Evolutionary conservation across 2,113 vertebrate genomes (phyloP).

Genomic region (Bos indicus): DNA sequence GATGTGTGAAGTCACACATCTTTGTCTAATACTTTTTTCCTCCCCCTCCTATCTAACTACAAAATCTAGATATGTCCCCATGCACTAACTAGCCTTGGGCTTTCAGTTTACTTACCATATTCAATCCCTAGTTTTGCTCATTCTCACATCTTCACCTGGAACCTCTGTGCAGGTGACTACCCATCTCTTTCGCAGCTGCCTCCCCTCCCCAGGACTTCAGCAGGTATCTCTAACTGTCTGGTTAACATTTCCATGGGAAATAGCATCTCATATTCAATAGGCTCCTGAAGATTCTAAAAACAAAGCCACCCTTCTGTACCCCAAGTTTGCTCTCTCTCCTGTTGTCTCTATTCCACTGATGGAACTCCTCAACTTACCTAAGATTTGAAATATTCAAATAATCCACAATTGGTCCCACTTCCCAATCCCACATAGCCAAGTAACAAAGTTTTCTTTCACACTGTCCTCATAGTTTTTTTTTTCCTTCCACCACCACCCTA

Average conservation of each 20-base stretch:
- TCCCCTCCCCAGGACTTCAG: background rate
- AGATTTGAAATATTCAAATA: background rate
- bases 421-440: background rate
- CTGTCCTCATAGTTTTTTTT: background rate
- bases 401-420: background rate
- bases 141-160: background rate
- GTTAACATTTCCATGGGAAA: background rate
- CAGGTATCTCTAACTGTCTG: background rate
- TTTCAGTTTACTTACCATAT: background rate
- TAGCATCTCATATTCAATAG: background rate
- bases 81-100: background rate
- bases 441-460: background rate
- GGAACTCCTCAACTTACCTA: background rate
- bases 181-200: background rate
- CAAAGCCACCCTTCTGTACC: background rate
- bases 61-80: background rate
- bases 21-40: background rate
- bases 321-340: background rate
- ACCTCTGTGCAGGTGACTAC: background rate
- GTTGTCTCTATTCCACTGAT: background rate
- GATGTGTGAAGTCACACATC: background rate
- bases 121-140: background rate
- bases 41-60: background rate
- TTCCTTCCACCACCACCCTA: background rate
- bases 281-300: background rate